A percentile compares a stretch with the other conserved stretches of the same genome.
These are phyloP conservation scores for Epinephelus fuscoguttatus DNA, from an alignment of 2,113 vertebrate genomes.

Conservation along the genomic window DNA sequence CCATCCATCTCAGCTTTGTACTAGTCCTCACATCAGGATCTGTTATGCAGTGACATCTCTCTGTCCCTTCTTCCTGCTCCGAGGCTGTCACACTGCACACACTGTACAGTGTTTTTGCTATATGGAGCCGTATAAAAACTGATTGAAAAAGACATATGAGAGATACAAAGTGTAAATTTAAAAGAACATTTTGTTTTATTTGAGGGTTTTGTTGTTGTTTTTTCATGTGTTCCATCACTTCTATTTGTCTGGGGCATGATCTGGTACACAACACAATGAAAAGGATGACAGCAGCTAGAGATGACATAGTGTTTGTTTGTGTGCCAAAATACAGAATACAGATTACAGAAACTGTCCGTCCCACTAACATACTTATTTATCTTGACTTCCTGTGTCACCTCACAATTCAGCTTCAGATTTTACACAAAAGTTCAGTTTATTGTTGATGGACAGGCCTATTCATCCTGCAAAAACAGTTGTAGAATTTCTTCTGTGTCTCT, in stretches of 20 bases:
- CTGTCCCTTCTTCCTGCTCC: neutral
- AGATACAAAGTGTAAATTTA: neutral
- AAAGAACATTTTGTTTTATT: neutral
- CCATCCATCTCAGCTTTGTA: constrained; percentile 26
- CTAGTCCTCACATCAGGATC: neutral
- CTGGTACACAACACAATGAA: neutral
- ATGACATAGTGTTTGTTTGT: neutral
- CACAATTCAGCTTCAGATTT: no score
- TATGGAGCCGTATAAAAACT: neutral
- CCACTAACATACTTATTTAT: no score
- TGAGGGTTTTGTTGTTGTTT: neutral
- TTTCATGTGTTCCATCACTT: neutral
- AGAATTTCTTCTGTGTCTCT: no score
- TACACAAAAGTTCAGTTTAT: no score
- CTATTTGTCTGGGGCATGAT: neutral
- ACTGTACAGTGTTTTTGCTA: neutral
- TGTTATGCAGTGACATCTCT: constrained; percentile 2
- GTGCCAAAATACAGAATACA: no score
- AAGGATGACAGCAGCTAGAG: neutral
- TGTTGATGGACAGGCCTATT: no score
- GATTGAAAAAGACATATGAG: neutral
- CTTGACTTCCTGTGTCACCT: no score
- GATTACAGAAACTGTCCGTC: no score
- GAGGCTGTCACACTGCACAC: neutral
- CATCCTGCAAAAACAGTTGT: no score